Evolutionary conservation across 37 sponge, comb jelly and placozoan genomes (phyloP).

Genomic region (Mnemiopsis leidyi): DNA sequence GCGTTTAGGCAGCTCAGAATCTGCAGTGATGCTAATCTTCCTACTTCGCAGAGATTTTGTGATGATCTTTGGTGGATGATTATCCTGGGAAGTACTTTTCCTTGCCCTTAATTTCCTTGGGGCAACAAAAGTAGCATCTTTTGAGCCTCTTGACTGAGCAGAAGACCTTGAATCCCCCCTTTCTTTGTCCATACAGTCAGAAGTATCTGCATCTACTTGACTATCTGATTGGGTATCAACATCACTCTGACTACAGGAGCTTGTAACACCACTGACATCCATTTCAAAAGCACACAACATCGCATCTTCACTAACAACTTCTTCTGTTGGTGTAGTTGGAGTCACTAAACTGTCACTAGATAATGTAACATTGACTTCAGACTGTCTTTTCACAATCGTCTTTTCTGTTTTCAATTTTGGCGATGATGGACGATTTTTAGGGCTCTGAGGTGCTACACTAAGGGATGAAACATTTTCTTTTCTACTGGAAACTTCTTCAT

Average conservation of each 20-base stretch:
- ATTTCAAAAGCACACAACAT: conserved; percentile 54
- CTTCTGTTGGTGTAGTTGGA: neutral
- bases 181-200: neutral
- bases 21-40: neutral
- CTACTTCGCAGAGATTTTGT: neutral
- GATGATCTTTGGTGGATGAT: neutral
- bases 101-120: neutral
- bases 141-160: neutral
- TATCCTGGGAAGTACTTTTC: neutral
- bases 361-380: neutral
- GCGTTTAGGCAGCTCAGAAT: neutral
- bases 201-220: neutral
- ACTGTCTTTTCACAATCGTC: neutral
- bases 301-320: neutral
- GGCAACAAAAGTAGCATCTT: neutral
- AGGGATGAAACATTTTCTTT: no score
- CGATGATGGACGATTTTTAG: neutral
- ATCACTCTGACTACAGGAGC: neutral
- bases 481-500: no score
- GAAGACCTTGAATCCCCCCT: neutral
- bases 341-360: neutral
- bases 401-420: neutral
- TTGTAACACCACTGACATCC: neutral
- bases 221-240: neutral
- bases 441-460: no score